Evolutionary conservation across 2,888 invertebrate species (phyloP).

Genomic region (Sinodicranocentrus sp.): DNA sequence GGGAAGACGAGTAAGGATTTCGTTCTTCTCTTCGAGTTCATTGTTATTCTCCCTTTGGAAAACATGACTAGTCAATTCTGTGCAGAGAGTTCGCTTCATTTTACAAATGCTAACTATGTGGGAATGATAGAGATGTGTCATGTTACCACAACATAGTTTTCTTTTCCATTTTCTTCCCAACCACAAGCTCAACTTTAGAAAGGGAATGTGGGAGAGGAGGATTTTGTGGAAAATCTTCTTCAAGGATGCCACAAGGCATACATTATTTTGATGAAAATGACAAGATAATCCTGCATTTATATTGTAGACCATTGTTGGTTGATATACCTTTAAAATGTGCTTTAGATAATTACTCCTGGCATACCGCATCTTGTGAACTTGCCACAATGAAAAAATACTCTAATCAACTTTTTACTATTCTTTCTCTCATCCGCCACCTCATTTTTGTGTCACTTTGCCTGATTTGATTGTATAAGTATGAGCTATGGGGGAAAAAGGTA

Average conservation of each 20-base stretch:
- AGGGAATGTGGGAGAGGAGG: background rate
- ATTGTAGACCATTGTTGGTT: background rate
- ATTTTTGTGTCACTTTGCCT: too few species aligned
- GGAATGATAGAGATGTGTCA: conserved; percentile 14
- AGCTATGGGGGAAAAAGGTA: too few species aligned
- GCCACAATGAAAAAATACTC: background rate
- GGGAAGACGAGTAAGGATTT: background rate
- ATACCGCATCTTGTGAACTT: background rate
- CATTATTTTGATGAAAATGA: conserved; percentile 13
- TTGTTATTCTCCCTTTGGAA: conserved; percentile 20
- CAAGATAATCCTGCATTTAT: conserved; percentile 13
- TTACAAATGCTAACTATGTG: background rate
- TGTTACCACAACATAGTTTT: conserved; percentile 2
- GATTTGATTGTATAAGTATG: too few species aligned
- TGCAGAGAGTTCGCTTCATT: too few species aligned
- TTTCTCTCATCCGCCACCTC: too few species aligned
- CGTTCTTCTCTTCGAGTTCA: conserved; percentile 16
- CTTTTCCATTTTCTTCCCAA: background rate
- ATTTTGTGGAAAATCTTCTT: background rate
- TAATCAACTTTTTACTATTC: too few species aligned
- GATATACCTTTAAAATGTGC: background rate
- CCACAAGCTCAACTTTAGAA: background rate
- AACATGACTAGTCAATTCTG: background rate
- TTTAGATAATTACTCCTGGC: background rate
- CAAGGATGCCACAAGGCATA: background rate